phyloP scores from a whole-genome alignment of 2,888 invertebrate species.

The Leptinotarsa juncta region DNA sequence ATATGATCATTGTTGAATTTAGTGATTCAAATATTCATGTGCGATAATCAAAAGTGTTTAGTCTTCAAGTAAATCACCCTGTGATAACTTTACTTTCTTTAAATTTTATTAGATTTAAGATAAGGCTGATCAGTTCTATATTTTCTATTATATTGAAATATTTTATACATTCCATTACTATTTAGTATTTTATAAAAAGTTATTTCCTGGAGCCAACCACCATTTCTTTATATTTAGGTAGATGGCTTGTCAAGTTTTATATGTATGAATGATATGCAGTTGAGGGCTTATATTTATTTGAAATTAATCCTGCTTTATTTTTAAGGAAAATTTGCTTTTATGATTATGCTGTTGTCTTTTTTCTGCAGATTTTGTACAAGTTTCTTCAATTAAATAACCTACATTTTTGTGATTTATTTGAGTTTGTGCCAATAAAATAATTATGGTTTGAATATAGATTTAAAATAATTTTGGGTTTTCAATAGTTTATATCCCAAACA shows the following conservation, averaged over 20 bases:
- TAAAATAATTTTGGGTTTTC: too few species aligned
- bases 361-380: neutral
- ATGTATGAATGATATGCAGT: neutral
- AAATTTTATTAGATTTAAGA: neutral
- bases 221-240: neutral
- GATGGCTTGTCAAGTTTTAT: neutral
- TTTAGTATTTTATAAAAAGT: neutral
- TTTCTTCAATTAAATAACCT: neutral
- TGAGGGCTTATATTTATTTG: neutral
- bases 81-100: neutral
- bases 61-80: neutral
- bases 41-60: neutral
- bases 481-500: too few species aligned
- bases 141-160: slow-evolving; percentile 2
- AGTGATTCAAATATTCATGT: too few species aligned
- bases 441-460: neutral
- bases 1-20: too few species aligned
- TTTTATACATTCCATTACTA: slow-evolving; percentile 11
- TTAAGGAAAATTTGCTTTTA: neutral
- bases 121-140: neutral
- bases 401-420: neutral
- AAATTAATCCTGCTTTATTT: neutral
- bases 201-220: neutral
- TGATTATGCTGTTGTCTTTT: neutral
- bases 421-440: neutral